Conservation (phyloP, 2,888 invertebrate species). For the Cheilosia urbana region DNA sequence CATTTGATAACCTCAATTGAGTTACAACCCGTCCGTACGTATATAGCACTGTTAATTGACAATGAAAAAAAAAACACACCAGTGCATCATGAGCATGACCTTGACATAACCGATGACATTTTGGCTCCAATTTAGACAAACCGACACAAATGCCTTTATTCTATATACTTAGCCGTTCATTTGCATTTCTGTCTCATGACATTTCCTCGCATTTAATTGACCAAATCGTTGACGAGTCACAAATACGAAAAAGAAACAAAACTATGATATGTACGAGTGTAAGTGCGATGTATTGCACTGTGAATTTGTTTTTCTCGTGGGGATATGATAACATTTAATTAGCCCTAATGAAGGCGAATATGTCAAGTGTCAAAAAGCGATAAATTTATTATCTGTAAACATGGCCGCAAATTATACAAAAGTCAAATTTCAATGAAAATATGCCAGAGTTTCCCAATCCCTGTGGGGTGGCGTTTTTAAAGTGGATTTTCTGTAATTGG, state of each 20-base stretch:
- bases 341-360: slow-evolving; percentile 57
- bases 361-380: slow-evolving; percentile 63
- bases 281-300: background rate
- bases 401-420: slow-evolving; percentile 35
- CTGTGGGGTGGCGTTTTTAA: background rate
- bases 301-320: slow-evolving; percentile 11
- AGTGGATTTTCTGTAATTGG: slow-evolving; percentile 1
- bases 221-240: slow-evolving; percentile 27
- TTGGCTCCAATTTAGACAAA: slow-evolving; percentile 53
- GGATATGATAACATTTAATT: slow-evolving; percentile 58
- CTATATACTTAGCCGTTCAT: slow-evolving; percentile 45
- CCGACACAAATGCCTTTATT: slow-evolving; percentile 42
- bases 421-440: slow-evolving; percentile 4
- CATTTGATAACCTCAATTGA: slow-evolving; percentile 5
- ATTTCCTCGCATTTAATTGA: slow-evolving; percentile 56
- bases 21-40: background rate
- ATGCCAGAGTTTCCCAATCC: slow-evolving; percentile 9
- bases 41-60: slow-evolving; percentile 30
- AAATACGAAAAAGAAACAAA: background rate
- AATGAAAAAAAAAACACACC: slow-evolving; percentile 33
- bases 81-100: slow-evolving; percentile 55
- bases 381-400: slow-evolving; percentile 40
- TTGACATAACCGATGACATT: slow-evolving; percentile 54
- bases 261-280: background rate
- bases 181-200: slow-evolving; percentile 54